Percentiles rank a stretch among this genome's conserved stretches.
Conservation (phyloP, 2,797 vertebrate species). For the Ctenopoma multispine region DNA sequence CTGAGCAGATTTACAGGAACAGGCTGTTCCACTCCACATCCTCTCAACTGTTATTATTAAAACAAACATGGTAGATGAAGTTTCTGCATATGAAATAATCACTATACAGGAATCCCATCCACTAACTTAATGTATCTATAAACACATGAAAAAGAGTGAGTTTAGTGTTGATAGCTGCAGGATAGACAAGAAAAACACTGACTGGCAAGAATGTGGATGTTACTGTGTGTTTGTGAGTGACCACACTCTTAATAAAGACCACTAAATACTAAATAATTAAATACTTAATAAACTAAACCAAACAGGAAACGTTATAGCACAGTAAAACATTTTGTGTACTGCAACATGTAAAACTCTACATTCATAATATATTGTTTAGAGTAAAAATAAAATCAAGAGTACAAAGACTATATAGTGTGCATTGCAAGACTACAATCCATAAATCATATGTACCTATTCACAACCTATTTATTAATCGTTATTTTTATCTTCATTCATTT, state of each 20-base stretch:
- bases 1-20: conserved; percentile 25
- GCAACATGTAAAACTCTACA: too few species aligned
- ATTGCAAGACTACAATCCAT: not conserved
- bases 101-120: conserved; percentile 1
- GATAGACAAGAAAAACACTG: not conserved
- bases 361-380: not conserved
- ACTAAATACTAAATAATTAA: too few species aligned
- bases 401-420: not conserved
- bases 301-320: conserved; percentile 13
- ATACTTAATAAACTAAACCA: conserved; percentile 16
- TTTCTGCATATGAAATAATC: conserved; percentile 8
- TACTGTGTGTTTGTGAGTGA: conserved; percentile 19
- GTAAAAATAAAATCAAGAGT: not conserved
- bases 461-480: not conserved
- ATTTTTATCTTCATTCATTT: too few species aligned
- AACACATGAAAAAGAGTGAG: conserved; percentile 11
- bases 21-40: conserved; percentile 56
- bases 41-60: conserved; percentile 36
- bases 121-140: conserved; percentile 35
- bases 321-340: not conserved
- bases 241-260: too few species aligned
- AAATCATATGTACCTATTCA: not conserved
- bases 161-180: too few species aligned
- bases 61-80: conserved; percentile 31
- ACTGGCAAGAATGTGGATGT: not conserved